Conservation (phyloP, 2,888 invertebrate genomes). For the Heliconius sara region DNA sequence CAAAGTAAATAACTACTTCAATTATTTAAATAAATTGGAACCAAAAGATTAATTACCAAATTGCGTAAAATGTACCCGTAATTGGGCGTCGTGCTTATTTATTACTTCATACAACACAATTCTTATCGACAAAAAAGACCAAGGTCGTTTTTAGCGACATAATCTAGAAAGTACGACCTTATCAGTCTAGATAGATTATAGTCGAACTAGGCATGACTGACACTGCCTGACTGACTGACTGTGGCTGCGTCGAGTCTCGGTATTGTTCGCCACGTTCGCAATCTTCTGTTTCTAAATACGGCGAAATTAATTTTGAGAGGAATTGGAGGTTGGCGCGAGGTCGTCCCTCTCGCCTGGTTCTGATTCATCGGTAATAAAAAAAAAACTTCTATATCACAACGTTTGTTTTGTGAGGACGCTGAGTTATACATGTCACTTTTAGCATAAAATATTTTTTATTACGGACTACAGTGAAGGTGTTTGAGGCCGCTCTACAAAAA, state of each 20-base stretch:
- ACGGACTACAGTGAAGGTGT: slow-evolving; percentile 28
- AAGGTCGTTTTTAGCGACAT: slow-evolving; percentile 50
- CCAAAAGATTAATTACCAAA: slow-evolving; percentile 29
- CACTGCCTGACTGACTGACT: slow-evolving; percentile 42
- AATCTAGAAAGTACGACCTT: slow-evolving; percentile 63
- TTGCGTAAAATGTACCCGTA: slow-evolving; percentile 30
- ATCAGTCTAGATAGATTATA: slow-evolving; percentile 53
- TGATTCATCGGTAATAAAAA: slow-evolving; percentile 57
- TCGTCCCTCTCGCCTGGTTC: slow-evolving; percentile 56
- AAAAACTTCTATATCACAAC: slow-evolving; percentile 56
- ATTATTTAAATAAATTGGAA: slow-evolving; percentile 15
- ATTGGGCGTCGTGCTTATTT: slow-evolving; percentile 39
- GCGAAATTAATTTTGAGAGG: slow-evolving; percentile 61
- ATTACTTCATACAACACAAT: slow-evolving; percentile 40
- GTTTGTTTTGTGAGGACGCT: slow-evolving; percentile 61
- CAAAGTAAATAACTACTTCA: not conserved
- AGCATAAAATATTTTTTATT: slow-evolving; percentile 50
- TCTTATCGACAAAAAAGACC: slow-evolving; percentile 41
- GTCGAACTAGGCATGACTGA: slow-evolving; percentile 50
- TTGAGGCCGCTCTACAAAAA: slow-evolving; percentile 30
- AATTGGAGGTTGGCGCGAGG: slow-evolving; percentile 60
- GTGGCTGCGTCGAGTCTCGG: slow-evolving; percentile 48
- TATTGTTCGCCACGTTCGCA: slow-evolving; percentile 59
- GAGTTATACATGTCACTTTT: slow-evolving; percentile 60
- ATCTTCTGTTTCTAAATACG: slow-evolving; percentile 62